phyloP scores from a whole-genome alignment of 1,140 invertebrate species.

The Trichoplusia ni region DNA sequence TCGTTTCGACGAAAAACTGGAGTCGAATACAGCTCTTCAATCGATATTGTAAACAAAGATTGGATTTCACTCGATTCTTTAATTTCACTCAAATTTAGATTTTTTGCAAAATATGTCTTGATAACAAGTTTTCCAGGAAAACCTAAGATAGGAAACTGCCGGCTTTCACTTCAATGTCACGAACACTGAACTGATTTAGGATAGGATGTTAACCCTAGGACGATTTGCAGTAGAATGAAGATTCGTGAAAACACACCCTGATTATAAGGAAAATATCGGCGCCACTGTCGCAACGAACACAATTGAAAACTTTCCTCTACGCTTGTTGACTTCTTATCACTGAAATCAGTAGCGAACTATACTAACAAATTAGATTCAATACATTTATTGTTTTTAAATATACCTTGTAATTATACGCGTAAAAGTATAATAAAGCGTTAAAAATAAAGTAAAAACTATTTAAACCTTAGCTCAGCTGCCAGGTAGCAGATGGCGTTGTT shows the following conservation, averaged over 20 bases:
- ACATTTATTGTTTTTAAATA: not conserved
- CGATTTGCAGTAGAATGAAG: conserved; percentile 78
- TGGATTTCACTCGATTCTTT: conserved; percentile 32
- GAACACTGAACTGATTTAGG: conserved; percentile 56
- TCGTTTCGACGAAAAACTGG: conserved; percentile 50
- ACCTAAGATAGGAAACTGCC: conserved; percentile 38
- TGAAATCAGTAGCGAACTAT: not conserved
- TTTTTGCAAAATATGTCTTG: conserved; percentile 8
- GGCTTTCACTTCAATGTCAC: conserved; percentile 78
- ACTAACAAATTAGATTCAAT: not conserved
- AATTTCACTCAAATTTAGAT: not conserved
- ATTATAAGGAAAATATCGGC: conserved; percentile 80
- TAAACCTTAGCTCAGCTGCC: not conserved
- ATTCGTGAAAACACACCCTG: conserved; percentile 78
- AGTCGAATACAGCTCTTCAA: conserved; percentile 44
- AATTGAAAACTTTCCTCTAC: conserved; percentile 43
- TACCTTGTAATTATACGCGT: not conserved
- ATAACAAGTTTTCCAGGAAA: conserved; percentile 34
- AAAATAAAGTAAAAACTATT: not conserved
- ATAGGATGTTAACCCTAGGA: conserved; percentile 75
- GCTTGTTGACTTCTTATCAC: not conserved
- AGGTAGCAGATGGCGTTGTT: not conserved
- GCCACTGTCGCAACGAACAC: conserved; percentile 65
- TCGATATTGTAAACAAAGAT: conserved; percentile 49
- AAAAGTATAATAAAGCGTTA: not conserved